These are phyloP conservation scores for Myopa tessellatipennis DNA, from an alignment of 2,888 invertebrate species.

Conservation along the genomic window DNA sequence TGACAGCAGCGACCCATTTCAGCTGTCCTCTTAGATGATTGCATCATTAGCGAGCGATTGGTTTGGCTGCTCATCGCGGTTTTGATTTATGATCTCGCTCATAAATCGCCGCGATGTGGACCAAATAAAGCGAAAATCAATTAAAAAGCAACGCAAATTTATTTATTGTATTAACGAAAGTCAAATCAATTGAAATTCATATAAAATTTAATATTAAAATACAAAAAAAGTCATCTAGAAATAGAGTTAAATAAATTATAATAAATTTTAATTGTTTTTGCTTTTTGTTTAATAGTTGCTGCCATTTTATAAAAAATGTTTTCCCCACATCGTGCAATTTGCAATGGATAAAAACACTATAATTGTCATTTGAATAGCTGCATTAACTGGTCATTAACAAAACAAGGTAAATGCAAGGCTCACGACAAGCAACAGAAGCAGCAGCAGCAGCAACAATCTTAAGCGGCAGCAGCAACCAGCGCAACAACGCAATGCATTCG, in stretches of 20 bases:
- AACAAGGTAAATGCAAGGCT: conserved; percentile 13
- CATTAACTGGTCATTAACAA: conserved; percentile 33
- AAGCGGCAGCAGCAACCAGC: neutral
- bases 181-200: no score
- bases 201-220: no score
- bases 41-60: conserved; percentile 29
- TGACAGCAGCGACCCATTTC: conserved; percentile 36
- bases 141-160: no score
- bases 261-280: no score
- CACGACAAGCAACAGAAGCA: neutral
- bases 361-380: conserved; percentile 45
- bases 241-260: neutral
- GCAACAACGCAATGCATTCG: conserved; percentile 50
- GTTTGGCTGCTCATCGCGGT: conserved; percentile 8
- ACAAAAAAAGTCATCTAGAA: neutral
- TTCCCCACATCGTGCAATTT: conserved; percentile 5
- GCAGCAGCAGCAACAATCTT: conserved; percentile 11
- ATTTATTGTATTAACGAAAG: no score
- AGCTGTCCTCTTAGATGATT: conserved; percentile 38
- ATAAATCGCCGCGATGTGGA: neutral
- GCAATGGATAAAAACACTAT: conserved; percentile 37
- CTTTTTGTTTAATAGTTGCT: neutral
- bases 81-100: conserved; percentile 16
- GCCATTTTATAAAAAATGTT: conserved; percentile 20
- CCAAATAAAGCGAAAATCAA: neutral